Conservation (phyloP, 2,113 vertebrate species). For the Pseudorectes ferrugineus region DNA sequence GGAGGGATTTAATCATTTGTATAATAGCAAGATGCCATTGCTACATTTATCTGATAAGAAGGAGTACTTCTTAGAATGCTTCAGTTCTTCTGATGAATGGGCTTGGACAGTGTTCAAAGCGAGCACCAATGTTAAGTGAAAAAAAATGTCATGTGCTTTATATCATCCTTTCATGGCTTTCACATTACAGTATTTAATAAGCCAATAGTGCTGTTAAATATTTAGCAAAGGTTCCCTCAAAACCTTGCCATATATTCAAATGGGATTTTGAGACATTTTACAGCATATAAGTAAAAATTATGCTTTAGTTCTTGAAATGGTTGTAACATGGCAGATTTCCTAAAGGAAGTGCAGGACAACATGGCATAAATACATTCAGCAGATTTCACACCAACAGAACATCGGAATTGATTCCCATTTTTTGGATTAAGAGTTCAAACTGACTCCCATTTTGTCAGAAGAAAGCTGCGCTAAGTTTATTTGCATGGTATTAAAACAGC, state of each 20-base stretch:
- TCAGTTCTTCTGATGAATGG: constrained; percentile 63
- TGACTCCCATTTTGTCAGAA: constrained; percentile 9
- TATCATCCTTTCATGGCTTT: constrained; percentile 37
- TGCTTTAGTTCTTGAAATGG: constrained; percentile 4
- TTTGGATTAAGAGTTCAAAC: constrained; percentile 8
- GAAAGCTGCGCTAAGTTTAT: constrained; percentile 17
- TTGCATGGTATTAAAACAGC: not conserved
- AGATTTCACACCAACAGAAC: constrained; percentile 19
- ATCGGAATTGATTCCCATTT: constrained; percentile 16
- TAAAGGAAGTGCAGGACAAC: constrained; percentile 28
- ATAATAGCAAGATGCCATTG: constrained; percentile 47
- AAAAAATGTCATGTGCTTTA: constrained; percentile 29
- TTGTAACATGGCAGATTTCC: constrained; percentile 3
- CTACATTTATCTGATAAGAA: constrained; percentile 62
- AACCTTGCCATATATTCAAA: constrained; percentile 51
- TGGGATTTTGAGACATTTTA: constrained; percentile 60
- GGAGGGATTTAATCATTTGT: constrained; percentile 62
- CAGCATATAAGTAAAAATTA: constrained; percentile 50
- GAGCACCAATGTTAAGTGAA: constrained; percentile 45
- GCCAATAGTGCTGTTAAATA: constrained; percentile 59
- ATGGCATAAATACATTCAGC: not conserved
- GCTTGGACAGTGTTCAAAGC: constrained; percentile 42
- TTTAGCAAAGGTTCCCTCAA: constrained; percentile 61
- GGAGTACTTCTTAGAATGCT: constrained; percentile 60
- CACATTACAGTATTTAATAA: constrained; percentile 60